Evolutionary conservation across 1,140 invertebrate species (phyloP).

Genomic region (Megathymus violae): DNA sequence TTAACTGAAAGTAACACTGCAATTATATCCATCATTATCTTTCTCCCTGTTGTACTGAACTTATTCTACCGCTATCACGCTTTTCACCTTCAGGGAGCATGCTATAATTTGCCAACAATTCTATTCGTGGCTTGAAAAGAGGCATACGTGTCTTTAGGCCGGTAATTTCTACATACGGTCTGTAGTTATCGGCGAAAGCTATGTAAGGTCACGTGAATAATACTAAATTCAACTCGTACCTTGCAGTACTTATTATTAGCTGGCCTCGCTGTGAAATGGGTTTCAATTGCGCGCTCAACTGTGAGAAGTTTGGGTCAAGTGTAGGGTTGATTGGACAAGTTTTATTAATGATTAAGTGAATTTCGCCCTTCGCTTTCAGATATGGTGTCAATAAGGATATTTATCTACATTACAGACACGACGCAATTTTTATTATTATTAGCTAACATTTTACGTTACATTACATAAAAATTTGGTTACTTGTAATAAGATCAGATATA

Average conservation of each 20-base stretch:
- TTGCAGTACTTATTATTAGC: conserved; percentile 13
- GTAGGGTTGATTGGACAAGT: conserved; percentile 20
- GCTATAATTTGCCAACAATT: conserved; percentile 10
- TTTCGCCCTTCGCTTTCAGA: background rate
- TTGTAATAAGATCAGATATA: no score
- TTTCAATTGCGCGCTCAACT: conserved; percentile 17
- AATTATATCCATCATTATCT: background rate
- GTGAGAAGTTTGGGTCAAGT: conserved; percentile 31
- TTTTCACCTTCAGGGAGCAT: conserved; percentile 3
- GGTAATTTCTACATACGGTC: conserved; percentile 27
- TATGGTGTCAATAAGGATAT: no score
- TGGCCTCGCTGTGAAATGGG: conserved; percentile 14
- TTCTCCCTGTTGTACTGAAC: conserved; percentile 4
- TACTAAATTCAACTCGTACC: conserved; percentile 17
- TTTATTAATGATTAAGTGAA: background rate
- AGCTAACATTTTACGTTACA: no score
- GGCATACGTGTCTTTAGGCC: conserved; percentile 7
- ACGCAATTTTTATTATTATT: no score
- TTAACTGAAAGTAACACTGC: background rate
- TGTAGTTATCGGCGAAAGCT: conserved; percentile 27
- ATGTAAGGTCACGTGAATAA: conserved; percentile 29
- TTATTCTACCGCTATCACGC: background rate
- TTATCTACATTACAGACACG: no score
- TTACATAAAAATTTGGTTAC: no score
- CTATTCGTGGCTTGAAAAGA: no score